Percentiles rank a stretch among this genome's conserved stretches.
These are phyloP conservation scores for Megathymus violae DNA, from an alignment of 1,140 invertebrate genomes.

Conservation along the genomic window DNA sequence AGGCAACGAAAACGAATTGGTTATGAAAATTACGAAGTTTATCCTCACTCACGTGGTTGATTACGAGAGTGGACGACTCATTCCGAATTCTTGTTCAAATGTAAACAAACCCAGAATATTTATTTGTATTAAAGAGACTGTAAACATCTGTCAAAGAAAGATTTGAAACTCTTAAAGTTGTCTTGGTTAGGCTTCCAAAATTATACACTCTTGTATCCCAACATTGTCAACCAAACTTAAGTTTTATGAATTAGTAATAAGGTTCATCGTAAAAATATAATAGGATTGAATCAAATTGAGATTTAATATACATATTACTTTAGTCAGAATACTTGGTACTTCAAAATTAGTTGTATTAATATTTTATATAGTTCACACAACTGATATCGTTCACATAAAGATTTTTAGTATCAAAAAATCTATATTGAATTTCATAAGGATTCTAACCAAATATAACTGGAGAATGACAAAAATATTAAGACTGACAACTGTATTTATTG, in stretches of 20 bases:
- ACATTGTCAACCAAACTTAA: not conserved
- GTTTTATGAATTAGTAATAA: not conserved
- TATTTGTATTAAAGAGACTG: slow-evolving; percentile 59
- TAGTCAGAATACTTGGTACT: too few relatives aligned
- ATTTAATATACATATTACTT: too few relatives aligned
- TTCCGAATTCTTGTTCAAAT: slow-evolving; percentile 44
- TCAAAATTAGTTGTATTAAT: too few relatives aligned
- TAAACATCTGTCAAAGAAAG: slow-evolving; percentile 60
- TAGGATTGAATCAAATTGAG: not conserved
- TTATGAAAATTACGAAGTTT: slow-evolving; percentile 47
- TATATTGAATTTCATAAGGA: too few relatives aligned
- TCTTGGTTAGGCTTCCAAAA: slow-evolving; percentile 29
- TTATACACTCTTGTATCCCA: slow-evolving; percentile 18
- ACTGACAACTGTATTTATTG: slow-evolving; percentile 46
- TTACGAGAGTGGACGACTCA: slow-evolving; percentile 37
- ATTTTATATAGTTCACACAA: too few relatives aligned
- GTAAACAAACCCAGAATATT: slow-evolving; percentile 62
- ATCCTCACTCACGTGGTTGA: too few relatives aligned
- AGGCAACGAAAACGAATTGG: slow-evolving; percentile 22
- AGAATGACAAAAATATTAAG: slow-evolving; percentile 27
- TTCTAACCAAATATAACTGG: too few relatives aligned
- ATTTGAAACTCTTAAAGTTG: slow-evolving; percentile 57
- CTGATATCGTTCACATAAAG: too few relatives aligned
- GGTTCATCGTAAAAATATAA: not conserved
- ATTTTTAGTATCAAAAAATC: too few relatives aligned